Base-by-base conservation (phyloP, 2,797 vertebrate genomes). In the Acridotheres tristis region DNA sequence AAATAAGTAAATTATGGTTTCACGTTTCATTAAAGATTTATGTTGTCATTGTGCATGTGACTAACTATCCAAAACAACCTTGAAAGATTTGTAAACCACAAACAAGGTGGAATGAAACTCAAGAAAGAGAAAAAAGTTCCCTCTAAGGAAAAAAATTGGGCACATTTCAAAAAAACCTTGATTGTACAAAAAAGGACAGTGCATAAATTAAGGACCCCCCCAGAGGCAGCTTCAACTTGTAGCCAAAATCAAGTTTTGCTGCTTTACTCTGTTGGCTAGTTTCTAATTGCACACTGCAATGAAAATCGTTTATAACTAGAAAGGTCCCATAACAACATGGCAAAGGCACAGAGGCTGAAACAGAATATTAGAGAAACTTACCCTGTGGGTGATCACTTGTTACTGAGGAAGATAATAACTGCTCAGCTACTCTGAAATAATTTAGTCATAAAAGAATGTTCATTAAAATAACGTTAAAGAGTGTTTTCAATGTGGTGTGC, bases 401-500 rank as follows among this genome's bases (percentile, higher is more conserved):
- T 95, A 82, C 86, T 94, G 48, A 75, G 89, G 91, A 94, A 95
- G 91, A 93, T 96, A 96, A 97, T 95, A 97, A 92, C 88, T 97
- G 90, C 57, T 96, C 69, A 96, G 76, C 51, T 95, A 90, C 89
- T 94, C 75, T 87, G 48, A 82, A 95, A 97, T 96, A 97, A 96
- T 93, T 97, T 97, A 96, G 88, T 97, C 80, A 93, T 96, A 95
- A 96, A 96, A 87, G 85, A 88, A 95, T 96, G 84, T 96, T 97
- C 89, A 97, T 97, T 97, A 98, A 97, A 97, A 84, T 92, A 96
- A 96, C 48, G 94, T 94, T 97, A 96, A 96, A 75, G 59, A 72
- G 32, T 93, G 68, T 95, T 96, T 97, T 96, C 85, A 85, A 38
- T 80, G 54, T 90, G 66, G 43, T 47, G 32, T 91, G 36, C 68